Evolutionary conservation across 1,140 invertebrate species (phyloP), one percentile per base, ranked within the genome.

Genomic region (Ephestia elutella): DNA sequence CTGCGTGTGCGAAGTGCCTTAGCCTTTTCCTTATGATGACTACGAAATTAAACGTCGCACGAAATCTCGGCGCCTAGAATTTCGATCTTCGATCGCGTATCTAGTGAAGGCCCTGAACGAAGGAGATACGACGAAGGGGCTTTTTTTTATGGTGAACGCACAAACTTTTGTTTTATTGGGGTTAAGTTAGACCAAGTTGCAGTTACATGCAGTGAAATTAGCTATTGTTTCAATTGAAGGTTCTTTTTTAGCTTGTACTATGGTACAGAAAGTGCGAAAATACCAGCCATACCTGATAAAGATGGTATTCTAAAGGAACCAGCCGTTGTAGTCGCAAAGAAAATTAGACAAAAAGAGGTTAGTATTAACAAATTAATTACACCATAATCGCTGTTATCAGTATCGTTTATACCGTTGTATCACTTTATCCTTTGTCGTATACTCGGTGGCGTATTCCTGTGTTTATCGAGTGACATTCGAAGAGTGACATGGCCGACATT

Each of bases 281-380:
- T 95, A 71, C 93, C 95, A 0, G 15, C 38, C 13, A 44, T 44
- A 44, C 90, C 93, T 1, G 94, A 96, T 59, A 91, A 90, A 48
- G 92, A 96, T 87, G 89, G 93, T 17, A 90, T 95, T 11, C 86
- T 96, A 17, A 87, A 96, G 60, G 91, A 95, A 70, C 93, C 93
- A 56, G 94, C 94, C 8, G 90, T 92, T 20, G 89, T 91, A 54
- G 82, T 97, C 51, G 94, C 95, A 0, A 86, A 89, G 18, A 95
- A 94, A 90, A 97, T 97, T 56, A 90, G 95, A 65, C 92, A 90
- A 35, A 92, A 92, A 89, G 92, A 96, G 91, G 95, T 96, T 85
- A 82, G 79, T 54, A 32, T 49, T 49, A 54, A 20, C 57, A 48
- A 25, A 53, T 13, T 53, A 38, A 58, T 2, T 20, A 18, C 17